Conservation (phyloP, 2,888 invertebrate genomes). For the Microchrysa polita region DNA sequence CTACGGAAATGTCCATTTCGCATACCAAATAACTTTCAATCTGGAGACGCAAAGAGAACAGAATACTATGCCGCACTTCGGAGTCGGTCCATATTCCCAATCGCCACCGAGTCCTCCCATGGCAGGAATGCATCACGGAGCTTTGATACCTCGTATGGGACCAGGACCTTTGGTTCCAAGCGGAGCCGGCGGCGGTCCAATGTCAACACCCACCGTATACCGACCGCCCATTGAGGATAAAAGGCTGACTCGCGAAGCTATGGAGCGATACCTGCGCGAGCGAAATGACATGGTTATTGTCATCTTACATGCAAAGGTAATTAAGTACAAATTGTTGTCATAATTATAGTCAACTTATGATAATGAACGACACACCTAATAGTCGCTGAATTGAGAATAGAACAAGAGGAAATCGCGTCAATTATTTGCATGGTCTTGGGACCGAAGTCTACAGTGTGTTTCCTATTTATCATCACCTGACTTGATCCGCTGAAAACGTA, state of each 20-base stretch:
- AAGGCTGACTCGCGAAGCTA: slow-evolving; percentile 68
- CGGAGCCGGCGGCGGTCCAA: slow-evolving; percentile 51
- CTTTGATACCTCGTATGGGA: slow-evolving; percentile 60
- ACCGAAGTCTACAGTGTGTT: neutral
- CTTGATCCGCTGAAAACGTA: no score
- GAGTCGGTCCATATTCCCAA: slow-evolving; percentile 75
- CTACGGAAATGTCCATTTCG: neutral
- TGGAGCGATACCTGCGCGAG: slow-evolving; percentile 95
- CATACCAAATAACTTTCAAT: slow-evolving; percentile 13
- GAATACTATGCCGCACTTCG: slow-evolving; percentile 62
- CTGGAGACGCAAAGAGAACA: slow-evolving; percentile 54
- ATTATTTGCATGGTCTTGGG: slow-evolving; percentile 14
- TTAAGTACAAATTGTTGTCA: slow-evolving; percentile 27
- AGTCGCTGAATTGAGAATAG: slow-evolving; percentile 7
- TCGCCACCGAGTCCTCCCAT: slow-evolving; percentile 84
- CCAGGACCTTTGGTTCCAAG: slow-evolving; percentile 63
- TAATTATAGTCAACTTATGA: neutral
- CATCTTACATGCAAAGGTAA: slow-evolving; percentile 93
- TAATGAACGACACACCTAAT: slow-evolving; percentile 8
- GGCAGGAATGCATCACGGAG: slow-evolving; percentile 71
- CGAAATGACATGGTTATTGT: slow-evolving; percentile 96
- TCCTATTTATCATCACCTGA: no score
- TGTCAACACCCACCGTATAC: slow-evolving; percentile 55
- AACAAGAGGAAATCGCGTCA: slow-evolving; percentile 32
- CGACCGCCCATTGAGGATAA: slow-evolving; percentile 74